phyloP scores from a whole-genome alignment of 2,888 invertebrate genomes.

The Agonum fuliginosum region DNA sequence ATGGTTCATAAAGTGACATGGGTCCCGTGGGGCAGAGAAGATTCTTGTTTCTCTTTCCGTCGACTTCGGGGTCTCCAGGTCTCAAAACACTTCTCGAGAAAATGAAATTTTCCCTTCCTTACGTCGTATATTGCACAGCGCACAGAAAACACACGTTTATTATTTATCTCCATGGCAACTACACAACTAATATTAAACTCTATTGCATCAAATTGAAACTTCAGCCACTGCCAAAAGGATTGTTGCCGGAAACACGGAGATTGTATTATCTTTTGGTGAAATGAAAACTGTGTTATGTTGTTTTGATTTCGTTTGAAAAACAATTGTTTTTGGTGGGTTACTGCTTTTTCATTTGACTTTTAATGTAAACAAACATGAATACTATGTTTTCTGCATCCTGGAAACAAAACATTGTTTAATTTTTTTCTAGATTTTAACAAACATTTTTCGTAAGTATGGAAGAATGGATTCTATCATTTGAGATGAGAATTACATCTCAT shows the following conservation, averaged over 20 bases:
- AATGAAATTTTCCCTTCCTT: conserved; percentile 37
- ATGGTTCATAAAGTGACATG: conserved; percentile 40
- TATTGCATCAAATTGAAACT: conserved; percentile 29
- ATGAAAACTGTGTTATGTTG: background rate
- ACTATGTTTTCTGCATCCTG: too few relatives aligned
- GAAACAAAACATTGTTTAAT: too few relatives aligned
- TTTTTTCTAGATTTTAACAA: too few relatives aligned
- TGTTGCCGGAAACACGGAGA: background rate
- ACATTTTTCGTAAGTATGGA: too few relatives aligned
- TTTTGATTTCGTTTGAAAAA: background rate
- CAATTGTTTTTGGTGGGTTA: background rate
- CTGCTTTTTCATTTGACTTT: background rate
- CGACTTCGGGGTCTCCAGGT: background rate
- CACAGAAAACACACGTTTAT: conserved; percentile 15
- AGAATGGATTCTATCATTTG: too few relatives aligned
- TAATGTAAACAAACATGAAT: too few relatives aligned
- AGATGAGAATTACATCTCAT: too few relatives aligned
- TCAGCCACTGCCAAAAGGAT: too few relatives aligned
- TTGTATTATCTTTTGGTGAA: background rate
- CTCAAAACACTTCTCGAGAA: background rate
- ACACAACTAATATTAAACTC: conserved; percentile 32
- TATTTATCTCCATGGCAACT: conserved; percentile 41
- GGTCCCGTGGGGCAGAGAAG: conserved; percentile 5
- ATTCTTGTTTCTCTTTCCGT: conserved; percentile 36
- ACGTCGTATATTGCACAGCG: background rate